Evolutionary conservation across 2,888 invertebrate genomes (phyloP).

Genomic region (Drosophila recens): DNA sequence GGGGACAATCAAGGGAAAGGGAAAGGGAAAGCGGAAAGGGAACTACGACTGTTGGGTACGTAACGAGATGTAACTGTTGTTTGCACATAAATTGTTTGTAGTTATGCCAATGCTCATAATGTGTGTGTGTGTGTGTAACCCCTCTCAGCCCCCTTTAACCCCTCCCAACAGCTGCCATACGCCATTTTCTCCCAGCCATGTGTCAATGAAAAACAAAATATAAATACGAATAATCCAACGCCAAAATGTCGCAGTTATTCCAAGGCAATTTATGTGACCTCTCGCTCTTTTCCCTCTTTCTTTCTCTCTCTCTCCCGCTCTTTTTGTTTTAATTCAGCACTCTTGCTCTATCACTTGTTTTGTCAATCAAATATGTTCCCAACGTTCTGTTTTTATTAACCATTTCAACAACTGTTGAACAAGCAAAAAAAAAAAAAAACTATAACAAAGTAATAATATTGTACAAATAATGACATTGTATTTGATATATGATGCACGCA

Average conservation of each 20-base stretch:
- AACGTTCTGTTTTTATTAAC: conserved; percentile 63
- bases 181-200: conserved; percentile 46
- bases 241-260: conserved; percentile 54
- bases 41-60: conserved; percentile 29
- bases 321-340: neutral
- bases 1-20: neutral
- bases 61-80: conserved; percentile 75
- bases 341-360: neutral
- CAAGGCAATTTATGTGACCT: conserved; percentile 55
- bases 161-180: conserved; percentile 16
- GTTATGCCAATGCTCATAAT: conserved; percentile 68
- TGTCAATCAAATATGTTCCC: conserved; percentile 35
- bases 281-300: neutral
- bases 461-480: conserved; percentile 57
- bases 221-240: conserved; percentile 45
- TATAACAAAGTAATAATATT: conserved; percentile 44
- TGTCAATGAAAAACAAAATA: conserved; percentile 59
- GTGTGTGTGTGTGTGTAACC: conserved; percentile 21
- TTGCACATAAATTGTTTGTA: conserved; percentile 77
- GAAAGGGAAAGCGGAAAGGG: conserved; percentile 1
- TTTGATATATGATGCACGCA: conserved; percentile 38
- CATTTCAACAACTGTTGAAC: conserved; percentile 25
- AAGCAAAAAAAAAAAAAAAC: conserved; percentile 19
- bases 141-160: neutral
- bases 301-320: neutral